Percentiles rank a stretch among this genome's conserved stretches.
Conservation (phyloP, 2,113 vertebrate species). For the Caranx melampygus region DNA sequence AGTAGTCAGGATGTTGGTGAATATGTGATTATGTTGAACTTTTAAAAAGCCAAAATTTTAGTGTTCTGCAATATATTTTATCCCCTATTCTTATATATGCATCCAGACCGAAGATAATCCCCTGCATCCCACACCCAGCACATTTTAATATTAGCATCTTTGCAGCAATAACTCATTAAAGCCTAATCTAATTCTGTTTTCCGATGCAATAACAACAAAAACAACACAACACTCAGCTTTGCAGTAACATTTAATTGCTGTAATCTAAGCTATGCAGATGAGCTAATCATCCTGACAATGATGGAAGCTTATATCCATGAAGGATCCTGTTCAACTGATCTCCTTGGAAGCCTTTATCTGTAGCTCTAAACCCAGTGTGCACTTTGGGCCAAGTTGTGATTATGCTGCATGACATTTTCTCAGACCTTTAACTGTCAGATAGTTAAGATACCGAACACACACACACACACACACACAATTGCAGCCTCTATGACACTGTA, state of each 20-base stretch:
- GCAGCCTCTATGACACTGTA: constrained; percentile 26
- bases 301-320: constrained; percentile 33
- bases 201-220: constrained; percentile 9
- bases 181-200: not conserved
- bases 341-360: constrained; percentile 50
- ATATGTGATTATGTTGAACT: constrained; percentile 40
- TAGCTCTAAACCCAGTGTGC: constrained; percentile 59
- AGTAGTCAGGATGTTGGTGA: constrained; percentile 24
- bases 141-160: constrained; percentile 25
- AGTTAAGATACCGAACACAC: constrained; percentile 14
- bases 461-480: not conserved
- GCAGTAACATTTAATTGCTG: not conserved
- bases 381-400: constrained; percentile 70
- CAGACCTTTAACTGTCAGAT: constrained; percentile 39
- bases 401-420: constrained; percentile 56
- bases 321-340: not conserved
- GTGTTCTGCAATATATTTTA: constrained; percentile 39
- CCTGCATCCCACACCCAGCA: constrained; percentile 12
- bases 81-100: constrained; percentile 17
- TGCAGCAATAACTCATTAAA: constrained; percentile 41
- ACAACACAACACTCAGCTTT: constrained; percentile 7
- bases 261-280: constrained; percentile 42
- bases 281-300: not conserved
- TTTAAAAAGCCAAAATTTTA: constrained; percentile 71
- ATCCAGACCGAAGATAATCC: constrained; percentile 16